Evolutionary conservation across 2,113 vertebrate genomes (phyloP).

Genomic region (Leucoraja erinaceus): DNA sequence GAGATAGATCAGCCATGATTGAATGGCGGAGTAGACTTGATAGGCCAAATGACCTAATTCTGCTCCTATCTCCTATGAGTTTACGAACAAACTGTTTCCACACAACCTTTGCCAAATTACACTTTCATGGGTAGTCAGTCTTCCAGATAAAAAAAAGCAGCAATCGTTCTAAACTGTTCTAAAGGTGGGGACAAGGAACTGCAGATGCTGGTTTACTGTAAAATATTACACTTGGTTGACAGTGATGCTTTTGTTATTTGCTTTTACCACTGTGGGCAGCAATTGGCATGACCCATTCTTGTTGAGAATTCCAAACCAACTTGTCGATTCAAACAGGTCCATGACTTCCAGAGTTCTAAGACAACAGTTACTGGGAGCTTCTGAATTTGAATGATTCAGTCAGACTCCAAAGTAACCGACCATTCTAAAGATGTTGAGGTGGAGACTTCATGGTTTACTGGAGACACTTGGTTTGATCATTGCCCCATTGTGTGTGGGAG

Average conservation of each 20-base stretch:
- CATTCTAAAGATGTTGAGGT: neutral
- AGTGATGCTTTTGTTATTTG: neutral
- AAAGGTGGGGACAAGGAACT: too few species aligned
- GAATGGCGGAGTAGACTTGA: too few species aligned
- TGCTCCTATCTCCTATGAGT: too few species aligned
- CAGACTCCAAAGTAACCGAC: neutral
- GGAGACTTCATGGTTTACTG: neutral
- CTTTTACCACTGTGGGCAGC: neutral
- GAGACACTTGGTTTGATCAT: too few species aligned
- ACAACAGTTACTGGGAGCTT: neutral
- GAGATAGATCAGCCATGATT: too few species aligned
- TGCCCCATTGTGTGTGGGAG: too few species aligned
- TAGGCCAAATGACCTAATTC: too few species aligned
- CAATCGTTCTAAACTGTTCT: neutral
- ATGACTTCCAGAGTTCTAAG: neutral
- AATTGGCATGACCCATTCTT: constrained; percentile 17
- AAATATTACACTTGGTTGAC: neutral
- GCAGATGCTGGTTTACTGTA: neutral
- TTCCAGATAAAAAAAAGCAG: neutral
- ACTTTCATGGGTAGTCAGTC: neutral
- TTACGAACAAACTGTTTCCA: neutral
- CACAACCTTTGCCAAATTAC: too few species aligned
- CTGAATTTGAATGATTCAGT: neutral
- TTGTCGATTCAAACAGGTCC: neutral
- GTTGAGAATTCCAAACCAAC: neutral